Percentiles rank a stretch among this genome's conserved stretches.
These are phyloP conservation scores for Bruchidius siliquastri DNA, from an alignment of 2,888 invertebrate species.

Conservation along the genomic window DNA sequence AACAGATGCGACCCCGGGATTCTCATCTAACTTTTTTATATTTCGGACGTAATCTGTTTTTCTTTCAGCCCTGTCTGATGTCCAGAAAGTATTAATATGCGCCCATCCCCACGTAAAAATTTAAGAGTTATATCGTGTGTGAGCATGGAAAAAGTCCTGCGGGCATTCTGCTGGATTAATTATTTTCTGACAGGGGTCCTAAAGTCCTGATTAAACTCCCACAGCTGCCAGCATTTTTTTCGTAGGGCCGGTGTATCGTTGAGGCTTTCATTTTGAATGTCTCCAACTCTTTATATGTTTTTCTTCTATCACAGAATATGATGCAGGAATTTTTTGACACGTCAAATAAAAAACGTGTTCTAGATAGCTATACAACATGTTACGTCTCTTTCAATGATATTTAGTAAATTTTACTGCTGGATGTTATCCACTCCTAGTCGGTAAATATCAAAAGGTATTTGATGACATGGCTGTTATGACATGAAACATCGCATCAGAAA, in stretches of 20 bases:
- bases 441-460: no score
- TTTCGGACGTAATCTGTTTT: constrained; percentile 18
- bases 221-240: background rate
- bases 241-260: background rate
- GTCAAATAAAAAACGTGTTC: no score
- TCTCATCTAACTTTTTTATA: constrained; percentile 28
- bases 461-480: no score
- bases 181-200: background rate
- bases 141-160: background rate
- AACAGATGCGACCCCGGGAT: constrained; percentile 33
- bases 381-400: no score
- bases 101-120: background rate
- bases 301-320: no score
- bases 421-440: no score
- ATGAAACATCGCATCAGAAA: no score
- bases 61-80: constrained; percentile 5
- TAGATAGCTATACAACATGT: no score
- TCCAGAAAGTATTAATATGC: background rate
- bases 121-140: background rate
- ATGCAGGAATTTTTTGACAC: background rate
- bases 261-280: background rate
- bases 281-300: background rate
- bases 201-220: background rate
- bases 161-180: background rate
- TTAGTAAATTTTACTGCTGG: no score